Base-by-base conservation (phyloP, 2,113 vertebrate genomes). In the Oncorhynchus nerka region DNA sequence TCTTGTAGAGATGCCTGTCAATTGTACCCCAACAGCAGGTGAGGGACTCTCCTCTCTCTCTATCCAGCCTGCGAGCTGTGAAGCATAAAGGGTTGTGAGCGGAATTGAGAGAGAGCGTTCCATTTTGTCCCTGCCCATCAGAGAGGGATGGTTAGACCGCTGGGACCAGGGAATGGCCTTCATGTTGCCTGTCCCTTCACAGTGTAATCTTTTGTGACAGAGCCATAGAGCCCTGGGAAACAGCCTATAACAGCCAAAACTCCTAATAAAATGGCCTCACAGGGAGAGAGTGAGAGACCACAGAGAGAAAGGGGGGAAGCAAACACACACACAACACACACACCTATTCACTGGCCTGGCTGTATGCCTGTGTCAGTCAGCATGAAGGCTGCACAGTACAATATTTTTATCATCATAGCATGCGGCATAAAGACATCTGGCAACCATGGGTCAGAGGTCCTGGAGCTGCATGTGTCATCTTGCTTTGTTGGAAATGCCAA, bases 151-250 rank as follows among this genome's bases (percentile, higher is more conserved):
- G 66, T 19, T 28, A 30, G 32, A 68, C 66, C 16, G 7, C 66
- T 68, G 30, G 20, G 66, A 32, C 32, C 30, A n/a, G 66, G 16
- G 30, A 39, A 68, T 20, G 32, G 66, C 66, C 66, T 34, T 68
- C 66, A 34, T 32, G 67, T 20, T 19, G 32, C 67, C 67, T 39
- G 67, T 68, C 30, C 32, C 32, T 34, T 20, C 16, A 30, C 5
- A 68, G 67, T 15, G 30, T 68, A 68, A 68, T 68, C 19, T 68
- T 32, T 39, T 34, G 67, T 68, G 67, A 68, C 67, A 68, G 67
- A 67, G 65, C 24, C 65, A 67, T 3, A 30, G 65, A 68, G 67
- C 32, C 67, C 16, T 9, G 67, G 67, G 67, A 68, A 19, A 34
- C 19, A 19, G 67, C 67, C 67, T 39, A 16, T 34, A 19, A 68